These are phyloP conservation scores for Trypoxylon attenuatum DNA, from an alignment of 2,888 invertebrate genomes.

Conservation along the genomic window DNA sequence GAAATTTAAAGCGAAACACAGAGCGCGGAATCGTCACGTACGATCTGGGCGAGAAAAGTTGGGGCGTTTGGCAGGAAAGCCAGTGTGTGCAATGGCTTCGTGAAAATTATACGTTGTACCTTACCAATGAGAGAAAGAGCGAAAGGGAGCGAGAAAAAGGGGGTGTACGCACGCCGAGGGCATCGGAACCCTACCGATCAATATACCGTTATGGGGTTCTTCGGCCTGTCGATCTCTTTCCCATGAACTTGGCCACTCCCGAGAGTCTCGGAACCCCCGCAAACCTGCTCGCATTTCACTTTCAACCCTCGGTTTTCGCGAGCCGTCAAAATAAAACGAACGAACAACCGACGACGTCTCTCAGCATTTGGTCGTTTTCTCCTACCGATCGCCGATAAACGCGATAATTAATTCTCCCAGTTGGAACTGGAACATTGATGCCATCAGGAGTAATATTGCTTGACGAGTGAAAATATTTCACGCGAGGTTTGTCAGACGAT, in stretches of 20 bases:
- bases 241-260: slow-evolving; percentile 22
- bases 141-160: slow-evolving; percentile 7
- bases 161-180: slow-evolving; percentile 58
- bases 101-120: slow-evolving; percentile 40
- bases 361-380: too few relatives aligned
- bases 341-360: neutral
- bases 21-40: too few relatives aligned
- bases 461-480: too few relatives aligned
- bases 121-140: slow-evolving; percentile 15
- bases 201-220: slow-evolving; percentile 64
- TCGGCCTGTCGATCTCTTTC: slow-evolving; percentile 45
- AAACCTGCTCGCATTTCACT: neutral
- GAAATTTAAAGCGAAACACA: too few relatives aligned
- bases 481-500: too few relatives aligned
- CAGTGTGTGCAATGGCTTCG: slow-evolving; percentile 20
- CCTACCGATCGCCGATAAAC: too few relatives aligned
- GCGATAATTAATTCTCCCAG: neutral
- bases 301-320: neutral
- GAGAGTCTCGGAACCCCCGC: neutral
- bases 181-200: slow-evolving; percentile 63
- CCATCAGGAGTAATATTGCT: too few relatives aligned
- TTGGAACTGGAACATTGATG: neutral
- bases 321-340: neutral
- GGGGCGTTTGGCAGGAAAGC: slow-evolving; percentile 34
- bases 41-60: slow-evolving; percentile 16